Conservation (phyloP, 1,140 invertebrate genomes). For the Scaptomyza montana region DNA sequence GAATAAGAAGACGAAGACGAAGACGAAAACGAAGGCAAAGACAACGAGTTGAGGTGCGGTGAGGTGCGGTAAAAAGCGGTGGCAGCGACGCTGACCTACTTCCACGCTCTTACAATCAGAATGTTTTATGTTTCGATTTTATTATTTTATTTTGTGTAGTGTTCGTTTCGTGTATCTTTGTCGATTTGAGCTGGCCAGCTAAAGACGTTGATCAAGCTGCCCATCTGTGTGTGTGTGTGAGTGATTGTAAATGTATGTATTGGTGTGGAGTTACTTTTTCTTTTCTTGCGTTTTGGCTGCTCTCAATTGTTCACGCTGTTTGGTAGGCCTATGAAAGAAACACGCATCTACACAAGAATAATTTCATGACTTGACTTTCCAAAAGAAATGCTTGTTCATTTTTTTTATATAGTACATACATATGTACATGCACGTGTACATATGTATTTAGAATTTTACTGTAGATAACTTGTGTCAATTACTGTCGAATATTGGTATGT, state of each 20-base stretch:
- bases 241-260: slow-evolving; percentile 20
- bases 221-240: slow-evolving; percentile 7
- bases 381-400: slow-evolving; percentile 47
- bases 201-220: slow-evolving; percentile 40
- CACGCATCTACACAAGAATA: slow-evolving; percentile 62
- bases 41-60: slow-evolving; percentile 11
- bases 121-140: slow-evolving; percentile 84
- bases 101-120: slow-evolving; percentile 80
- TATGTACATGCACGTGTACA: not conserved
- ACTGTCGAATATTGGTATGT: slow-evolving; percentile 22
- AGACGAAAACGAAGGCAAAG: slow-evolving; percentile 7
- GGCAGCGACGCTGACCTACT: slow-evolving; percentile 71
- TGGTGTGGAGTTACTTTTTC: slow-evolving; percentile 78
- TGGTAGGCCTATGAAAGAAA: slow-evolving; percentile 75
- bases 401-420: too few relatives aligned
- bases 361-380: slow-evolving; percentile 77
- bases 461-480: slow-evolving; percentile 5
- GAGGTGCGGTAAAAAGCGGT: not conserved
- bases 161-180: slow-evolving; percentile 77
- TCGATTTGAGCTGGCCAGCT: slow-evolving; percentile 60
- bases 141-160: slow-evolving; percentile 79
- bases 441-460: slow-evolving; percentile 7
- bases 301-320: slow-evolving; percentile 71
- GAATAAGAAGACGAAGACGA: slow-evolving; percentile 28
- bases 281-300: slow-evolving; percentile 72